phyloP scores from a whole-genome alignment of 2,113 vertebrate species.

The Cynopterus brachyotis region DNA sequence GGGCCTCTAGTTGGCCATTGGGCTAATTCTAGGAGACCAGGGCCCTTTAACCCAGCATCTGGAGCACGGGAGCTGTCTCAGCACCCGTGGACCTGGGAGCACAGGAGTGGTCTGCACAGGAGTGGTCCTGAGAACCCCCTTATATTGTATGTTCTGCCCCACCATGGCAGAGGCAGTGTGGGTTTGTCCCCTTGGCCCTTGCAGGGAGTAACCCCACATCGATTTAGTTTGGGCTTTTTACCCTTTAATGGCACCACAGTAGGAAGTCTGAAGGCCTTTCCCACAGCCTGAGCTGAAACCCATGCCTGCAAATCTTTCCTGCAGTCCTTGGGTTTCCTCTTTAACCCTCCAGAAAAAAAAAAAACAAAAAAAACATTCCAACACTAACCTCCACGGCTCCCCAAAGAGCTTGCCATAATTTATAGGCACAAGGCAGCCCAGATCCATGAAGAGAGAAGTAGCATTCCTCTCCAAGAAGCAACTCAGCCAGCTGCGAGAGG shows the following conservation, averaged over 20 bases:
- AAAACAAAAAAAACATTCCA: slow-evolving; percentile 43
- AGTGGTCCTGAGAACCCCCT: not conserved
- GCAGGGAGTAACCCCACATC: not conserved
- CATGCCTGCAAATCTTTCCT: not conserved
- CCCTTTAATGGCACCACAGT: not conserved
- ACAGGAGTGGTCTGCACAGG: not conserved
- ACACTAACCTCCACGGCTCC: slow-evolving; percentile 54
- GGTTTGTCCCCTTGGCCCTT: not conserved
- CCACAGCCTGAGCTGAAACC: not conserved
- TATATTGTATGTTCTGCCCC: not conserved
- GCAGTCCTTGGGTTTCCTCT: slow-evolving; percentile 41
- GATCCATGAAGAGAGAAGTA: slow-evolving; percentile 50
- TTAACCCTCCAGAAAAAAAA: not conserved
- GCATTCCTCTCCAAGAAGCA: slow-evolving; percentile 64
- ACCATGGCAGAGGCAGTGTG: not conserved
- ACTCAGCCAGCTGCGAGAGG: slow-evolving; percentile 28
- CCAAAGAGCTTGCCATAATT: slow-evolving; percentile 57
- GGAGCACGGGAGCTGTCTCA: not conserved
- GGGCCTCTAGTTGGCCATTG: not conserved
- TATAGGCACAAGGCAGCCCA: slow-evolving; percentile 67
- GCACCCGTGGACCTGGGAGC: not conserved
- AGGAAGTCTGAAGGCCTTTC: not conserved
- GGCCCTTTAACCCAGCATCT: not conserved
- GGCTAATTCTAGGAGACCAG: not conserved
- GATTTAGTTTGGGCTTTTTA: not conserved